Percentiles rank a stretch among this genome's conserved stretches.
phyloP scores from a whole-genome alignment of 2,888 invertebrate genomes.

The Cheilosia pagana region DNA sequence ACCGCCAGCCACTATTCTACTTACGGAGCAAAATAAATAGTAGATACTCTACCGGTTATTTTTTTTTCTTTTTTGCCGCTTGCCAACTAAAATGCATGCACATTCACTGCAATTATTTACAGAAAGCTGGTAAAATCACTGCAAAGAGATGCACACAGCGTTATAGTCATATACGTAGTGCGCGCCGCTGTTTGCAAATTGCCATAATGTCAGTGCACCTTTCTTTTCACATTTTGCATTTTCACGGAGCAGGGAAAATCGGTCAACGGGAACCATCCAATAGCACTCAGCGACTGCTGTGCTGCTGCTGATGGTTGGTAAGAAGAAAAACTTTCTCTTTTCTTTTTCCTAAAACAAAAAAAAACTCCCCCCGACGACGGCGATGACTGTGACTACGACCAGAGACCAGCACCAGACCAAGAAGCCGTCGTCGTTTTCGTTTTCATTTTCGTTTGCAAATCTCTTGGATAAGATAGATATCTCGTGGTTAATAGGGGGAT shows the following conservation, averaged over 20 bases:
- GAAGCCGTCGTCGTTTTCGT: slow-evolving; percentile 76
- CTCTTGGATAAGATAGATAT: slow-evolving; percentile 60
- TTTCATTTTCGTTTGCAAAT: slow-evolving; percentile 78
- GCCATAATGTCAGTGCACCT: slow-evolving; percentile 71
- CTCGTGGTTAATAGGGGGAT: slow-evolving; percentile 60
- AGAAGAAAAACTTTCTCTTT: slow-evolving; percentile 73
- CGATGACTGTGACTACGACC: not conserved
- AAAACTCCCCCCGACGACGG: slow-evolving; percentile 28
- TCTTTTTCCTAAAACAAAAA: slow-evolving; percentile 66
- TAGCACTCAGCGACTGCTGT: slow-evolving; percentile 37
- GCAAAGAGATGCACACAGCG: slow-evolving; percentile 52
- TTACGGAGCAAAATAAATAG: slow-evolving; percentile 44
- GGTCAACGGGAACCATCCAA: slow-evolving; percentile 72
- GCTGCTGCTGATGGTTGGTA: slow-evolving; percentile 47
- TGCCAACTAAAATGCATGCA: slow-evolving; percentile 41
- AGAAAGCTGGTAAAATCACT: slow-evolving; percentile 64
- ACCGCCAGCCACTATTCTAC: slow-evolving; percentile 48
- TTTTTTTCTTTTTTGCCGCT: not conserved
- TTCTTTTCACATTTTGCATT: slow-evolving; percentile 71
- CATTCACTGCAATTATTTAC: slow-evolving; percentile 65
- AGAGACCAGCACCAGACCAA: slow-evolving; percentile 7
- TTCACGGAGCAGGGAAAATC: slow-evolving; percentile 71
- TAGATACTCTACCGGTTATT: slow-evolving; percentile 49
- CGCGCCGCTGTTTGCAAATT: slow-evolving; percentile 48
- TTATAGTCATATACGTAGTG: not conserved